phyloP scores from a whole-genome alignment of 2,888 invertebrate species.

The Syrista parreyssii region DNA sequence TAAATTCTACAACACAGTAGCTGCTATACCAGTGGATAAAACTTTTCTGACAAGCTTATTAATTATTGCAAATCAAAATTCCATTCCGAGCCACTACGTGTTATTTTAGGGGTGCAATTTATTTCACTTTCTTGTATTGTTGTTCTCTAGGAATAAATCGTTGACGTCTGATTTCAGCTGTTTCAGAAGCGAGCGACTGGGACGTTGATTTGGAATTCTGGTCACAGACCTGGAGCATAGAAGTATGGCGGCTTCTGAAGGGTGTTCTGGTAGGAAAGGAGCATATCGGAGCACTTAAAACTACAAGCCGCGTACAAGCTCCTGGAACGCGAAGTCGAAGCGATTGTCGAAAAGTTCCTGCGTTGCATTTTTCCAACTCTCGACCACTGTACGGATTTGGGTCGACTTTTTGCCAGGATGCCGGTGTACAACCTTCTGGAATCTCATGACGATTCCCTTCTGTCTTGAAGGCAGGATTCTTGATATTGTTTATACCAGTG shows the following conservation, averaged over 20 bases:
- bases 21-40: background rate
- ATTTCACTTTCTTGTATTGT: background rate
- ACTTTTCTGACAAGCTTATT: background rate
- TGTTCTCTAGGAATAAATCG: conserved; percentile 43
- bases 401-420: background rate
- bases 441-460: background rate
- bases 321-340: conserved; percentile 21
- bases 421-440: background rate
- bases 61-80: background rate
- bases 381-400: background rate
- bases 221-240: conserved; percentile 25
- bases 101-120: background rate
- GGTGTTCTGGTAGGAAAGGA: conserved; percentile 9
- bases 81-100: background rate
- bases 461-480: background rate
- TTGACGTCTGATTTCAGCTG: conserved; percentile 42
- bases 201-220: conserved; percentile 36
- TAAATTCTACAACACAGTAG: background rate
- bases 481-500: background rate
- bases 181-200: conserved; percentile 11
- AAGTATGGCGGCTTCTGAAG: background rate
- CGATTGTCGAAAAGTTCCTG: background rate
- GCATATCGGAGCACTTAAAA: conserved; percentile 35
- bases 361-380: background rate
- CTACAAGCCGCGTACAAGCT: conserved; percentile 39